Evolutionary conservation across 1,140 invertebrate species (phyloP).

Genomic region (Trichonephila clavata): DNA sequence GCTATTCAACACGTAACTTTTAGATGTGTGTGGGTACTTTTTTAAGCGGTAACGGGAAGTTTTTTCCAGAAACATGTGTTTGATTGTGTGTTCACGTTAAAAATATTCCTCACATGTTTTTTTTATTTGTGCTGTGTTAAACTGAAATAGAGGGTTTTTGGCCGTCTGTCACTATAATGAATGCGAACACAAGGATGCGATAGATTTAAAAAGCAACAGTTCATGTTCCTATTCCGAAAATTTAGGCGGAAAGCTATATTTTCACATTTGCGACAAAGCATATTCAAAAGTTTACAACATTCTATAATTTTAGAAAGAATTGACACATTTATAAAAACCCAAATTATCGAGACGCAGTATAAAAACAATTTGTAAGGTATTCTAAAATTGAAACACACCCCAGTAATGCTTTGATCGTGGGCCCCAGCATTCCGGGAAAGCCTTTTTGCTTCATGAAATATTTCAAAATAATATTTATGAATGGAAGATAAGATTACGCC

Average conservation of each 20-base stretch:
- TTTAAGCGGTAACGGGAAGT: not conserved
- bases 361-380: not conserved
- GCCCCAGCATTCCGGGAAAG: not conserved
- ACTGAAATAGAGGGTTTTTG: not conserved
- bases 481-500: not conserved
- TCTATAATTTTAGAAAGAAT: not conserved
- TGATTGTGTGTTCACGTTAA: not conserved
- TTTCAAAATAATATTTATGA: slow-evolving; percentile 28
- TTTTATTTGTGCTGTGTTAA: not conserved
- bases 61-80: not conserved
- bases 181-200: not conserved
- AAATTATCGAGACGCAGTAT: not conserved
- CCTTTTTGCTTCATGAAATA: slow-evolving; percentile 40
- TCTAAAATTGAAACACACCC: not conserved
- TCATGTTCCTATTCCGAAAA: not conserved
- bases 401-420: not conserved
- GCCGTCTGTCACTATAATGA: not conserved
- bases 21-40: too few relatives aligned
- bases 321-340: not conserved
- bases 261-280: not conserved
- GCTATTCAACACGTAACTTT: too few relatives aligned
- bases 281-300: not conserved
- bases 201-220: not conserved
- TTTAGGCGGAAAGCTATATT: not conserved
- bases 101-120: not conserved